Evolutionary conservation across 2,888 invertebrate species (phyloP).

Genomic region (Trilocha varians): DNA sequence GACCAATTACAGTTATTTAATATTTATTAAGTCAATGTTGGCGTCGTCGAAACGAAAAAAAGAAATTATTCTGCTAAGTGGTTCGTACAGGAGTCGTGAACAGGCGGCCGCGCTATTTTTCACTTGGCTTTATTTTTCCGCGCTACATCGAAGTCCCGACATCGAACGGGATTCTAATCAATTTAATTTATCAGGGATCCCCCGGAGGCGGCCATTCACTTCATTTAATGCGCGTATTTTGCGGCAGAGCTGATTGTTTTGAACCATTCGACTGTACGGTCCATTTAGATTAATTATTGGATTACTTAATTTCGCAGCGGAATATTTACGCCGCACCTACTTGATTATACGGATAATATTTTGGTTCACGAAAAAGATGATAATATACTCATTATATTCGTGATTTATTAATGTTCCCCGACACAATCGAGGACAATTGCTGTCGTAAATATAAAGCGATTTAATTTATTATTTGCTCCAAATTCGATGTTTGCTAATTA

Average conservation of each 20-base stretch:
- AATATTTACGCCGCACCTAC: conserved; percentile 31
- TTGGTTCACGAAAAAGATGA: neutral
- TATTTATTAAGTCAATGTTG: conserved; percentile 7
- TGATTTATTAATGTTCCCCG: neutral
- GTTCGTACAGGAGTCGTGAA: conserved; percentile 34
- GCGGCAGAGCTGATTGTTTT: conserved; percentile 72
- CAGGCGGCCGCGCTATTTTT: conserved; percentile 55
- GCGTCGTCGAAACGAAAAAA: conserved; percentile 10
- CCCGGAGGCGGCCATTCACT: conserved; percentile 70
- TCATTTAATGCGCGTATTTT: conserved; percentile 74
- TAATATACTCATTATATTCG: neutral
- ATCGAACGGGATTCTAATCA: conserved; percentile 72
- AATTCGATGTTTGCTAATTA: conserved; percentile 6
- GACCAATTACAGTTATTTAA: neutral
- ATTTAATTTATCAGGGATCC: conserved; percentile 74
- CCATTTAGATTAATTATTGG: conserved; percentile 74
- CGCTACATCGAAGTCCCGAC: conserved; percentile 56
- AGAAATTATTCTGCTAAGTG: conserved; percentile 31
- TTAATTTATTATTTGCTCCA: neutral
- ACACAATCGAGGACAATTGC: neutral
- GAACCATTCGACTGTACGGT: conserved; percentile 72
- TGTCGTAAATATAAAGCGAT: neutral
- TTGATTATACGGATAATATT: conserved; percentile 1
- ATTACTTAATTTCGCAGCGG: conserved; percentile 68
- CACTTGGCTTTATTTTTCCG: conserved; percentile 64